phyloP scores from a whole-genome alignment of 2,797 vertebrate genomes.

The Cryptoprocta ferox region DNA sequence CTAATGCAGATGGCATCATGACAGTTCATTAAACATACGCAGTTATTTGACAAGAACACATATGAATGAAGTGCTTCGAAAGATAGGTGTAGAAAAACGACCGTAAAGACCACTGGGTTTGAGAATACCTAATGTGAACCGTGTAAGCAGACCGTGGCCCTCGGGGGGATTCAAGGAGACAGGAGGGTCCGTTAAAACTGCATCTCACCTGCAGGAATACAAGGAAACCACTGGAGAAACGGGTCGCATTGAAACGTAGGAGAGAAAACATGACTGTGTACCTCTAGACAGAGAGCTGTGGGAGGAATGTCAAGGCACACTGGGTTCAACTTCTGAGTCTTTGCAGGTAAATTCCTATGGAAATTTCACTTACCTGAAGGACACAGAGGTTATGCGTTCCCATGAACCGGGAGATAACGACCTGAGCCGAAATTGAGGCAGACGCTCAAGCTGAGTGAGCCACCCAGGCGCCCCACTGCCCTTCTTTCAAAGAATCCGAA shows the following conservation, averaged over 20 bases:
- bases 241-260: fast-evolving
- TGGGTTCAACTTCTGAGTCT: no score
- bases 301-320: neutral
- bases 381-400: fast-evolving
- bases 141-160: no score
- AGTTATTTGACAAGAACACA: no score
- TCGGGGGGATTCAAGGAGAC: fast-evolving
- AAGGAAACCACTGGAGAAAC: neutral
- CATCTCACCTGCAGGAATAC: neutral
- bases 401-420: no score
- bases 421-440: no score
- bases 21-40: neutral
- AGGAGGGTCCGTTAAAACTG: fast-evolving
- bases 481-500: neutral
- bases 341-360: no score
- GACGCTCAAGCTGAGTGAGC: no score
- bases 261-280: fast-evolving
- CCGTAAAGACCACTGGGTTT: neutral
- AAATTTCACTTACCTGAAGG: fast-evolving
- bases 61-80: neutral
- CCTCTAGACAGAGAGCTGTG: neutral
- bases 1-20: no score
- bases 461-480: no score
- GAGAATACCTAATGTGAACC: neutral
- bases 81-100: neutral